Percentiles rank a stretch among this genome's conserved stretches.
Evolutionary conservation across 64 coral and sea anemone species (phyloP).

Genomic region (Platygyra sinensis): DNA sequence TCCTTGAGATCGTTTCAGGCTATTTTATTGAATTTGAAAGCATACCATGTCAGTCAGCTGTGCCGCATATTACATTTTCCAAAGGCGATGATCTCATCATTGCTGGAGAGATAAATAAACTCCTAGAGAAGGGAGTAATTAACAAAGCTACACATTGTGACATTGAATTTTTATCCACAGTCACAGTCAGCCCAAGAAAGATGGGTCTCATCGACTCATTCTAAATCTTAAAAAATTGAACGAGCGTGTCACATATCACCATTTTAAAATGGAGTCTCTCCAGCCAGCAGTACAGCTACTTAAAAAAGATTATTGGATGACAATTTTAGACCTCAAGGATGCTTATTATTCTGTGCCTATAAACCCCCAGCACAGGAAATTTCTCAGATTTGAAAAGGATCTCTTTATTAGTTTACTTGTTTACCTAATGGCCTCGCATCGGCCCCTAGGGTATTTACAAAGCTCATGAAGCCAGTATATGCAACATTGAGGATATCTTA

Average conservation of each 20-base stretch:
- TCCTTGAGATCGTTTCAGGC: slow-evolving; percentile 26
- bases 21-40: slow-evolving; percentile 4
- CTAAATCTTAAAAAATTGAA: slow-evolving; percentile 46
- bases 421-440: slow-evolving; percentile 36
- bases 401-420: slow-evolving; percentile 31
- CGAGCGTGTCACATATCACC: slow-evolving; percentile 24
- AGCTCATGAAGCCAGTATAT: slow-evolving; percentile 43
- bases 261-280: slow-evolving; percentile 53
- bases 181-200: neutral
- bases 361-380: slow-evolving; percentile 16
- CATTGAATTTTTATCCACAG: slow-evolving; percentile 11
- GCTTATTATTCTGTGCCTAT: slow-evolving; percentile 48
- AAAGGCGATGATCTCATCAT: slow-evolving; percentile 23
- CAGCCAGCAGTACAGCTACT: neutral
- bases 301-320: slow-evolving; percentile 27
- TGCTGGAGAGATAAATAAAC: neutral
- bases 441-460: slow-evolving; percentile 53
- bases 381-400: neutral
- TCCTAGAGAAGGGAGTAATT: slow-evolving; percentile 19
- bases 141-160: slow-evolving; percentile 7
- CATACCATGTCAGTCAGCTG: slow-evolving; percentile 1
- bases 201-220: slow-evolving; percentile 38
- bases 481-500: slow-evolving; percentile 19
- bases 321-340: slow-evolving; percentile 56
- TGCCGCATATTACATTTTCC: slow-evolving; percentile 16